phyloP scores from a whole-genome alignment of 2,113 vertebrate genomes.

The Cochlearius cochlearius region DNA sequence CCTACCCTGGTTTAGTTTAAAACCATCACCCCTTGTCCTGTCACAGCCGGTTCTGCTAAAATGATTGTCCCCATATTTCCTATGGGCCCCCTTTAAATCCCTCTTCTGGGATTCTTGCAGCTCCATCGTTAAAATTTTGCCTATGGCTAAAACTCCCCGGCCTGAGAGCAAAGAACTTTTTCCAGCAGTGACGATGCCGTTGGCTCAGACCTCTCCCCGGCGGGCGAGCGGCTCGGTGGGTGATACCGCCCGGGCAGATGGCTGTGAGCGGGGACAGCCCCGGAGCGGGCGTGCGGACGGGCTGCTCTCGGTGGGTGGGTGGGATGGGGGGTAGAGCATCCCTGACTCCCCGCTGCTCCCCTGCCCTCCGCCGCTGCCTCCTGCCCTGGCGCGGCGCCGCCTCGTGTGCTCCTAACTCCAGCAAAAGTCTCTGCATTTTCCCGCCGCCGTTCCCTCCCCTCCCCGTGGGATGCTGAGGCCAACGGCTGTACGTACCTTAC shows the following conservation, averaged over 20 bases:
- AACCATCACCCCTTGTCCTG: too few species aligned
- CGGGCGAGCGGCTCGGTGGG: background rate
- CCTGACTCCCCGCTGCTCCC: background rate
- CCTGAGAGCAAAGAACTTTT: too few species aligned
- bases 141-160: background rate
- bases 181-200: fast-evolving
- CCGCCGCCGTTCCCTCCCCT: fast-evolving
- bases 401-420: background rate
- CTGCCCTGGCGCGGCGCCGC: too few species aligned
- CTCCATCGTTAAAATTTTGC: background rate
- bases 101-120: too few species aligned
- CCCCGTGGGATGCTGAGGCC: background rate
- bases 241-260: background rate
- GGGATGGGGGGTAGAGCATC: background rate
- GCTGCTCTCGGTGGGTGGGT: fast-evolving
- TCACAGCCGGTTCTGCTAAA: too few species aligned
- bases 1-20: too few species aligned
- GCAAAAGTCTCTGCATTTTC: background rate
- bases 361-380: background rate
- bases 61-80: too few species aligned
- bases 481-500: fast-evolving
- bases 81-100: too few species aligned
- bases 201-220: fast-evolving
- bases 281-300: too few species aligned
- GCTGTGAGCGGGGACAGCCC: background rate